Evolutionary conservation across 2,888 invertebrate genomes (phyloP), one percentile per base, ranked within the genome.

Genomic region (Keiferia lycopersicella): DNA sequence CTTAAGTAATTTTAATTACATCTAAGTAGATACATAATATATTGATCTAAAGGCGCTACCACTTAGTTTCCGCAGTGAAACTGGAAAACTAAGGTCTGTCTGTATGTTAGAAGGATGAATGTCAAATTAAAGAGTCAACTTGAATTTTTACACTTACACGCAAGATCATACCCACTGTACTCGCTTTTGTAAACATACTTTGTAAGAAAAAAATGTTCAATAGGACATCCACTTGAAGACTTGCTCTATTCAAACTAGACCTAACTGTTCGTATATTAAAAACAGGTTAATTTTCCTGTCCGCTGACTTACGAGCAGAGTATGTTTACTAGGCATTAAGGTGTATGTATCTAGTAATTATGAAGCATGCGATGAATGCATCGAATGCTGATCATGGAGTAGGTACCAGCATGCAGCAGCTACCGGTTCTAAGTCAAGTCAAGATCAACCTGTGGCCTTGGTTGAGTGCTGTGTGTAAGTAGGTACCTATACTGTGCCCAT

Each of bases 231-330:
- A 16, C 45, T 45, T 16, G 45, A 45, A n/a, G n/a, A 45, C n/a
- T 4, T 45, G 16, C n/a, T 45, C 45, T 45, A 26, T 12, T 14
- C 22, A 26, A 45, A n/a, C 0, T 12, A 57, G 12, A 16, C 30
- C 62, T 69, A 70, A 67, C 69, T 63, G 71, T 66, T 62, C 64
- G 53, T 12, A 41, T 48, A 58, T 67, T 69, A 69, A 69, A 65
- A 71, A 69, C 68, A 62, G 63, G 69, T 68, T 73, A 69, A 78
- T 79, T 79, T 74, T 76, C 75, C 72, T 71, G 69, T 77, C 72
- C 71, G 64, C 59, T 74, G 76, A 67, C 69, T 22, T 51, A 34
- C 66, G 69, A 65, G 22, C 66, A 63, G 67, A 69, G 71, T 67
- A 22, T 45, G 34, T 20, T 22, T 14, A 22, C 45, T 48, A 26